Conservation (phyloP, 2,113 vertebrate species). For the Rattus rattus region DNA sequence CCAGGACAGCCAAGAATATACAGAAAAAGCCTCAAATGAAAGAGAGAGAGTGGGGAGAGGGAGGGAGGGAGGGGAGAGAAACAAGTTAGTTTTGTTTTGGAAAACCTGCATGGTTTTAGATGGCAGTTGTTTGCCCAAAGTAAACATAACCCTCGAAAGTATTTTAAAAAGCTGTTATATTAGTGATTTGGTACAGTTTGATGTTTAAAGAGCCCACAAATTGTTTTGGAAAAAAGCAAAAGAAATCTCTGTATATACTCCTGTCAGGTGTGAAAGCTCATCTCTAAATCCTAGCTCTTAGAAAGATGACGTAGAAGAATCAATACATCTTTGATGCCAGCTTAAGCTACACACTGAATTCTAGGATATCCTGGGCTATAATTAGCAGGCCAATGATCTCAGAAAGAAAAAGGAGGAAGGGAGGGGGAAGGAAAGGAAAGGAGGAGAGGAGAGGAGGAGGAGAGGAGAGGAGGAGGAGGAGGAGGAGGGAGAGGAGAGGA, state of each 20-base stretch:
- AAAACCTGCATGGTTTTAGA: slow-evolving; percentile 37
- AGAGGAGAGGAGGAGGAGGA: too few species aligned
- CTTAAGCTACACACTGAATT: background rate
- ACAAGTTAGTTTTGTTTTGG: slow-evolving; percentile 24
- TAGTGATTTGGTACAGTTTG: slow-evolving; percentile 50
- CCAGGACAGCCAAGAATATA: background rate
- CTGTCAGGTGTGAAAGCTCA: background rate
- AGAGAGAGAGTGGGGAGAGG: too few species aligned
- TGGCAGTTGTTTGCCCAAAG: background rate
- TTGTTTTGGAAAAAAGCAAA: slow-evolving; percentile 2
- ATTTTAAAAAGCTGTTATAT: slow-evolving; percentile 40
- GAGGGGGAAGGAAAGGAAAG: too few species aligned
- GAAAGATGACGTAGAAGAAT: background rate
- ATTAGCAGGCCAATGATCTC: too few species aligned
- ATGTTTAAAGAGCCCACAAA: background rate
- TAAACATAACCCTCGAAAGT: background rate
- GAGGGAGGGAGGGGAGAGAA: background rate
- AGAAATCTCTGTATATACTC: background rate
- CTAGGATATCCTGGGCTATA: background rate
- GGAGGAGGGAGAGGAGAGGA: too few species aligned
- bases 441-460: too few species aligned
- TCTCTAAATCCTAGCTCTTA: background rate
- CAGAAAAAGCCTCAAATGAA: background rate
- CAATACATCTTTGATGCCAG: background rate
- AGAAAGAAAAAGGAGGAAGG: too few species aligned